Conservation (phyloP, 2,888 invertebrate genomes). For the Saturnia japonica region DNA sequence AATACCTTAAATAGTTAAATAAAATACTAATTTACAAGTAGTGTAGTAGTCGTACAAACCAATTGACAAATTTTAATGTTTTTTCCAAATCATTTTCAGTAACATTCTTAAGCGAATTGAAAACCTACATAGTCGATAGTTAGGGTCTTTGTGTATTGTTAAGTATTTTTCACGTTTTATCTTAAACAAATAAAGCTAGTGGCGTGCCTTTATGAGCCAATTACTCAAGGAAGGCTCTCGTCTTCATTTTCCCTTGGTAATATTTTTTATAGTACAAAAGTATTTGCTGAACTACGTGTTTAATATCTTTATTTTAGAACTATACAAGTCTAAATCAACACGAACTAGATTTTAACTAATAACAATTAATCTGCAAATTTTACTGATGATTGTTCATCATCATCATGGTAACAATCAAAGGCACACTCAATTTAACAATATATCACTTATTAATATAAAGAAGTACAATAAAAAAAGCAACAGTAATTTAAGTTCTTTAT, state of each 20-base stretch:
- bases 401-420: not conserved
- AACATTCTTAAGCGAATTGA: not conserved
- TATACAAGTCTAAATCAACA: not conserved
- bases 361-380: not conserved
- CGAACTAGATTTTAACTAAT: not conserved
- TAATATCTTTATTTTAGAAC: not conserved
- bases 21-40: not conserved
- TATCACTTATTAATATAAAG: not conserved
- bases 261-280: not conserved
- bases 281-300: not conserved
- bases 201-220: not conserved
- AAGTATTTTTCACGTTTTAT: not conserved
- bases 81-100: too few relatives aligned
- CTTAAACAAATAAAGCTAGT: not conserved
- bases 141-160: not conserved
- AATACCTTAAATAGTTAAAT: not conserved
- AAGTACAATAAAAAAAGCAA: not conserved
- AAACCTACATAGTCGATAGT: not conserved
- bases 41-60: too few relatives aligned
- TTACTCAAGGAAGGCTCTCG: not conserved
- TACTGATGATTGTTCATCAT: not conserved
- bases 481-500: conserved; percentile 18
- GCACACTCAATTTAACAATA: not conserved
- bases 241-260: not conserved
- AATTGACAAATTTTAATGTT: too few relatives aligned